Evolutionary conservation across 2,113 vertebrate genomes (phyloP).

Genomic region (Bos javanicus): DNA sequence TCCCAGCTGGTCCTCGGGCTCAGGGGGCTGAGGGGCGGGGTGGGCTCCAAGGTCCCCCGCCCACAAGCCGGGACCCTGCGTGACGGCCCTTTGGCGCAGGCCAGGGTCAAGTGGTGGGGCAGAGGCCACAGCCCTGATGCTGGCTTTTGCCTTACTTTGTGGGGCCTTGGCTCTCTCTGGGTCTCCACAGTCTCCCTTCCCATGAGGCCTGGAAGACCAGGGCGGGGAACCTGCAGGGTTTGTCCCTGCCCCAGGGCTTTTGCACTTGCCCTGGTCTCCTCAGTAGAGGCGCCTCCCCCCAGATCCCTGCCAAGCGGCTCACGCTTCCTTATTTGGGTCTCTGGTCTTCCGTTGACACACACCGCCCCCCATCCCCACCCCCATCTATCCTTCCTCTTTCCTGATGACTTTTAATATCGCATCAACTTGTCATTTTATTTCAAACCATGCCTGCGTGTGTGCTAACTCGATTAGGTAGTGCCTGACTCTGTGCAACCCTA

Average conservation of each 20-base stretch:
- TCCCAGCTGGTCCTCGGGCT: neutral
- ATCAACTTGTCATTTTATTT: neutral
- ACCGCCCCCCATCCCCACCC: fast-evolving
- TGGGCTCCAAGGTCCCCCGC: neutral
- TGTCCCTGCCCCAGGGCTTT: neutral
- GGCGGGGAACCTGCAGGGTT: neutral
- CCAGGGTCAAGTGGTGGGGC: neutral
- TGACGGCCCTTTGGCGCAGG: neutral
- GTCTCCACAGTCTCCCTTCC: neutral
- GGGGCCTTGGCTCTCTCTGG: neutral
- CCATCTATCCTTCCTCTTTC: neutral
- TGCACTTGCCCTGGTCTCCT: neutral
- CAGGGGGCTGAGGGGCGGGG: fast-evolving
- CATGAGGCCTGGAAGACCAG: fast-evolving
- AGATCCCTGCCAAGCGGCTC: fast-evolving
- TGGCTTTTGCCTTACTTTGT: no score
- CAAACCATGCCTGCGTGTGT: neutral
- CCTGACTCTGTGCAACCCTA: neutral
- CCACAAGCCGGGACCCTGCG: neutral
- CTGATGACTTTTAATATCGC: no score
- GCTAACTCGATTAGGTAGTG: neutral
- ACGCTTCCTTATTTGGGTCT: neutral
- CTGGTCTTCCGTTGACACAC: neutral
- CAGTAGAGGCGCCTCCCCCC: neutral
- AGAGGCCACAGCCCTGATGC: fast-evolving